Percentiles rank a stretch among this genome's conserved stretches.
phyloP scores from a whole-genome alignment of 2,797 vertebrate genomes.

The Labeo calbasu region DNA sequence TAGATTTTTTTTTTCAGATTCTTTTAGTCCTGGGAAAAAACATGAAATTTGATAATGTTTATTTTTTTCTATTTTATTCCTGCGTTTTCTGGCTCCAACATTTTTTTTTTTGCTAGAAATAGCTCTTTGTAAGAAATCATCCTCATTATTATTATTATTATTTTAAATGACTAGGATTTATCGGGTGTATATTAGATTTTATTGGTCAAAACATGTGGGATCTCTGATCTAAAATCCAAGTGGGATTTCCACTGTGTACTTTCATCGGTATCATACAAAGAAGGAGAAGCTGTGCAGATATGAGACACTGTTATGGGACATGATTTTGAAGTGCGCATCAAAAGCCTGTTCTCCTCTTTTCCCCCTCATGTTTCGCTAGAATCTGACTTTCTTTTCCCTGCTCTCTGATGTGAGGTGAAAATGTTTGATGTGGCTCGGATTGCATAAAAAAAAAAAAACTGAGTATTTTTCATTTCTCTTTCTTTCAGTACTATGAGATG shows the following conservation, averaged over 20 bases:
- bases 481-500: constrained; percentile 94
- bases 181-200: no score
- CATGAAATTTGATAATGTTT: neutral
- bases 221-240: neutral
- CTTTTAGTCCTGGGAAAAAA: no score
- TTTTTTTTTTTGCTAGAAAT: neutral
- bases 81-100: neutral
- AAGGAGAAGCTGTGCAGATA: constrained; percentile 28
- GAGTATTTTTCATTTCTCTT: constrained; percentile 50
- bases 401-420: constrained; percentile 54
- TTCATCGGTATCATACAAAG: constrained; percentile 4
- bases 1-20: no score
- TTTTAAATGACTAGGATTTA: neutral
- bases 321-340: constrained; percentile 57
- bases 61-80: neutral
- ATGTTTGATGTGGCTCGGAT: constrained; percentile 53
- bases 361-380: constrained; percentile 38
- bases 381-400: constrained; percentile 19
- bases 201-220: neutral
- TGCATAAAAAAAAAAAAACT: constrained; percentile 33
- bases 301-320: constrained; percentile 37
- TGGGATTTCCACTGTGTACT: constrained; percentile 24
- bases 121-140: neutral
- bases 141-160: neutral
- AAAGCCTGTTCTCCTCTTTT: constrained; percentile 44